These are phyloP conservation scores for Astyanax mexicanus DNA, from an alignment of 2,797 vertebrate species.

Conservation along the genomic window DNA sequence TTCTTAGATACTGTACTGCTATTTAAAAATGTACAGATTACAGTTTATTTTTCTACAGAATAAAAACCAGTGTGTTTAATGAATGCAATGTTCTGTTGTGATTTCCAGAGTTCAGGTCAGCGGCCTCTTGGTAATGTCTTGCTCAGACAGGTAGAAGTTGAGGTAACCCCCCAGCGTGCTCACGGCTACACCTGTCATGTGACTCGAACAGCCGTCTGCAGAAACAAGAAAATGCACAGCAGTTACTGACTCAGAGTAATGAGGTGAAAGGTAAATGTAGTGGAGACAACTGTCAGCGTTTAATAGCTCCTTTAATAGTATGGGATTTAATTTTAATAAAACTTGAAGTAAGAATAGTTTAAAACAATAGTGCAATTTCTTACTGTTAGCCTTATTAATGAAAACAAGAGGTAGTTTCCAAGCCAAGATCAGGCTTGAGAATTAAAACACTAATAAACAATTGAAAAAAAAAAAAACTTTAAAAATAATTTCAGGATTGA, in stretches of 20 bases:
- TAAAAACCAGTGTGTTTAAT: slow-evolving; percentile 17
- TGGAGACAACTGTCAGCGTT: too few relatives aligned
- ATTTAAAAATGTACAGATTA: slow-evolving; percentile 16
- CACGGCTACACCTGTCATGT: slow-evolving; percentile 84
- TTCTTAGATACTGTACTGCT: background rate
- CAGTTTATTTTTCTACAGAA: slow-evolving; percentile 58
- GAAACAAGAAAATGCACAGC: background rate
- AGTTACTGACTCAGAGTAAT: background rate
- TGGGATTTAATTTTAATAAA: too few relatives aligned
- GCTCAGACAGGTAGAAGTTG: slow-evolving; percentile 79
- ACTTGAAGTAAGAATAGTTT: too few relatives aligned
- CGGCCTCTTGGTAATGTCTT: slow-evolving; percentile 83
- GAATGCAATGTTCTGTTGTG: background rate
- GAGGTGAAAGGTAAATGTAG: background rate
- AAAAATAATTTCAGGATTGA: too few relatives aligned
- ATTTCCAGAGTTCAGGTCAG: slow-evolving; percentile 54
- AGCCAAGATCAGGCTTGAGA: too few relatives aligned
- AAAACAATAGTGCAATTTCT: too few relatives aligned
- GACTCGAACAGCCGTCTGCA: slow-evolving; percentile 86
- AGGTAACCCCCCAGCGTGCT: slow-evolving; percentile 85
- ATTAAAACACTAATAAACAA: too few relatives aligned
- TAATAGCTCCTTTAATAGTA: too few relatives aligned
- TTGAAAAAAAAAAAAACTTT: too few relatives aligned
- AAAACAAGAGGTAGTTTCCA: too few relatives aligned
- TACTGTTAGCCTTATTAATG: too few relatives aligned